These are phyloP conservation scores for Caenorhabditis sp. DNA, from an alignment of 2,888 invertebrate genomes.

Conservation along the genomic window DNA sequence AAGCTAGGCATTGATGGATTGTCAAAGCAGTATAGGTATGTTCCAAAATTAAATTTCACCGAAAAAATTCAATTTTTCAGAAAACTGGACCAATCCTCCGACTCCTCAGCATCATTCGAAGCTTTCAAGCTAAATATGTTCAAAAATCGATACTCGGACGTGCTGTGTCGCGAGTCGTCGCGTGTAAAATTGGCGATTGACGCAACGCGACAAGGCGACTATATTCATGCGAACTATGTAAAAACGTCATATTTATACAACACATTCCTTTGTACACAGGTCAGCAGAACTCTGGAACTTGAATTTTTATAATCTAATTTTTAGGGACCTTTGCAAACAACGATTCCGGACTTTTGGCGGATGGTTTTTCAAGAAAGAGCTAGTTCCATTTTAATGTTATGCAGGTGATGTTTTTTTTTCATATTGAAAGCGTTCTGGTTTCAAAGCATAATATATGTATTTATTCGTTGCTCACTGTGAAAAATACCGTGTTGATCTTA, in stretches of 20 bases:
- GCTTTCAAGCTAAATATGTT: conserved; percentile 55
- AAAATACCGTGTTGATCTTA: too few relatives aligned
- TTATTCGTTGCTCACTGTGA: too few relatives aligned
- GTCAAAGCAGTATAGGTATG: conserved; percentile 41
- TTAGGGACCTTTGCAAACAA: conserved; percentile 88
- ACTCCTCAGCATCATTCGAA: conserved; percentile 32
- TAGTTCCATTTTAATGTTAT: conserved; percentile 50
- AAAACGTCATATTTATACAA: conserved; percentile 34
- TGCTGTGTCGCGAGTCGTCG: conserved; percentile 43
- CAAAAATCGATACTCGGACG: conserved; percentile 58
- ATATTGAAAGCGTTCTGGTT: too few relatives aligned
- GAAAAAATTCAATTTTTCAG: conserved; percentile 8
- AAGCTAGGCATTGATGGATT: conserved; percentile 46
- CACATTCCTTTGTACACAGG: conserved; percentile 55
- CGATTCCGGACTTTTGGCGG: conserved; percentile 92
- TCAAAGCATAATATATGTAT: too few relatives aligned
- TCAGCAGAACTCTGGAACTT: too few relatives aligned
- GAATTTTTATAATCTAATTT: too few relatives aligned
- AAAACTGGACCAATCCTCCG: conserved; percentile 39
- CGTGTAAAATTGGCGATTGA: conserved; percentile 43
- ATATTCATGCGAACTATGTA: conserved; percentile 56
- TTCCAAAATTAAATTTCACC: too few relatives aligned
- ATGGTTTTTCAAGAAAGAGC: conserved; percentile 93
- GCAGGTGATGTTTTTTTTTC: conserved; percentile 43
- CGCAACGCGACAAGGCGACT: conserved; percentile 33